These are phyloP conservation scores for Conus canariensis DNA, from an alignment of 2,888 invertebrate genomes.

Conservation along the genomic window DNA sequence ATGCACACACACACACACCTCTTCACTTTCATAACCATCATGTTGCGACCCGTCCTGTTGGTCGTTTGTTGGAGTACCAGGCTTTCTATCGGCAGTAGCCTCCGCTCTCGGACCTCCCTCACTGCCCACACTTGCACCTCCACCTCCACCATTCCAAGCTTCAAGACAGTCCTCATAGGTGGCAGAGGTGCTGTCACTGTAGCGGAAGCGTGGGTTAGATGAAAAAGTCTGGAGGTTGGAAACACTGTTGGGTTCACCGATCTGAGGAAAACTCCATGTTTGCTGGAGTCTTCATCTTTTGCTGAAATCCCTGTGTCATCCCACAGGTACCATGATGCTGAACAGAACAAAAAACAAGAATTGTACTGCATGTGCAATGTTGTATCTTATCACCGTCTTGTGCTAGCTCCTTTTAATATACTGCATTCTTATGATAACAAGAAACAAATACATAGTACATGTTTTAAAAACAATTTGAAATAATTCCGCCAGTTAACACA, in stretches of 20 bases:
- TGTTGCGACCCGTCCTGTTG: neutral
- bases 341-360: neutral
- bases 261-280: neutral
- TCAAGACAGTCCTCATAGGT: neutral
- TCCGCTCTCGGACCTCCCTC: neutral
- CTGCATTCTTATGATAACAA: no score
- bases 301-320: neutral
- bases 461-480: no score
- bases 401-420: no score
- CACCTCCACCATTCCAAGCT: neutral
- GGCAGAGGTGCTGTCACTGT: neutral
- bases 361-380: neutral
- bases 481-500: no score
- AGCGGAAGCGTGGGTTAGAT: neutral
- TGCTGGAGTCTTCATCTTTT: neutral
- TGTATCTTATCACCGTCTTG: no score
- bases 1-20: neutral
- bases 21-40: neutral
- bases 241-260: neutral
- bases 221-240: neutral
- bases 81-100: neutral
- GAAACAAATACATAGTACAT: no score
- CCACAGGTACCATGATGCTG: conserved; percentile 24
- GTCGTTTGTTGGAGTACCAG: neutral
- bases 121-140: neutral